Evolutionary conservation across 2,888 invertebrate species (phyloP).

Genomic region (Hemaris fuciformis): DNA sequence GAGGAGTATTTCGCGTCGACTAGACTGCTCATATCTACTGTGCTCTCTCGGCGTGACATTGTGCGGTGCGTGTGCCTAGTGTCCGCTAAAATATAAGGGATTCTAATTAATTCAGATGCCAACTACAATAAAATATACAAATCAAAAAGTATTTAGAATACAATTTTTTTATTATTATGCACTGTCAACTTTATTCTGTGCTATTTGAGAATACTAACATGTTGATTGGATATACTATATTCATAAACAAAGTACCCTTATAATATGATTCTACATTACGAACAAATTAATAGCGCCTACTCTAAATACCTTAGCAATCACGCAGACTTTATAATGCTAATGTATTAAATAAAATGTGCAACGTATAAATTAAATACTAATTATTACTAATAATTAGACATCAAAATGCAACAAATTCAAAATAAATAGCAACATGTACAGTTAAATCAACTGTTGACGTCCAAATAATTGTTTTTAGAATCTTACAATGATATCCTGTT

Average conservation of each 20-base stretch:
- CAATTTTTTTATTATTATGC: no score
- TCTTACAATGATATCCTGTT: not conserved
- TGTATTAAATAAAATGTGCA: not conserved
- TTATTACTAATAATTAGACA: not conserved
- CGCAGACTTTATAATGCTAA: not conserved
- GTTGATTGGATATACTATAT: no score
- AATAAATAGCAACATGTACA: not conserved
- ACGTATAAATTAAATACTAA: not conserved
- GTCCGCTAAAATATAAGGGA: conserved; percentile 34
- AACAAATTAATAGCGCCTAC: not conserved
- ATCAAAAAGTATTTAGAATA: no score
- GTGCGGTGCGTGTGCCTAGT: conserved; percentile 56
- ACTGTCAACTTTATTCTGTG: no score
- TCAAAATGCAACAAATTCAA: conserved; percentile 1
- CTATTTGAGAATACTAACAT: no score
- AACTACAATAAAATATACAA: not conserved
- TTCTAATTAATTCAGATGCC: conserved; percentile 23
- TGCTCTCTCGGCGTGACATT: conserved; percentile 62
- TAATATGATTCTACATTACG: not conserved
- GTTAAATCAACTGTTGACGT: not conserved
- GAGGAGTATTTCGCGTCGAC: conserved; percentile 61
- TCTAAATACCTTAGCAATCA: not conserved
- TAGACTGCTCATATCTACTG: conserved; percentile 49
- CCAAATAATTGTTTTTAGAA: not conserved
- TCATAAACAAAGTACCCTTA: no score